Evolutionary conservation across 2,113 vertebrate species (phyloP).

Genomic region (Columbina picui): DNA sequence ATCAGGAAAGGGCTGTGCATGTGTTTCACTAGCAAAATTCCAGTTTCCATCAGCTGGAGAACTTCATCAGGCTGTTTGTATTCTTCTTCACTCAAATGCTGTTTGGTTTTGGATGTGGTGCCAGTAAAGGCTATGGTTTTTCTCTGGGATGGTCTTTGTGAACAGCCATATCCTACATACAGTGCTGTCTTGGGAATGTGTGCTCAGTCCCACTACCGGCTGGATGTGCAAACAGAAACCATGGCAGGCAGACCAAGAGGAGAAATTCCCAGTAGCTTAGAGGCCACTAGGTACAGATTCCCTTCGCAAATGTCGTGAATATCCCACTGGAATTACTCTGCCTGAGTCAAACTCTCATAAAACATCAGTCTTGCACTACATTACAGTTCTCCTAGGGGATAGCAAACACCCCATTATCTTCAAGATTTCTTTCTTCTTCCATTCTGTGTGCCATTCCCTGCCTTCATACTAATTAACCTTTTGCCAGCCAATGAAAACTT

Average conservation of each 20-base stretch:
- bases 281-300: neutral
- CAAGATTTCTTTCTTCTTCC: neutral
- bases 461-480: neutral
- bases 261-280: neutral
- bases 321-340: neutral
- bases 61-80: neutral
- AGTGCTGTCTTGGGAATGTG: neutral
- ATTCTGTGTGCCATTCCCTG: neutral
- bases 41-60: neutral
- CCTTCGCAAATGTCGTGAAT: neutral
- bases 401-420: neutral
- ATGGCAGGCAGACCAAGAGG: neutral
- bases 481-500: neutral
- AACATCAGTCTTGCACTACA: neutral
- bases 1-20: fast-evolving
- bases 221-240: neutral
- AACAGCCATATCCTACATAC: neutral
- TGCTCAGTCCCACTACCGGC: neutral
- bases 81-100: neutral
- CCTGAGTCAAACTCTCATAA: neutral
- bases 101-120: neutral
- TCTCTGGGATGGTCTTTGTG: neutral
- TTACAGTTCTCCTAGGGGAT: neutral
- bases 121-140: neutral
- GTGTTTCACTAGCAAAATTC: neutral